These are phyloP conservation scores for Drosophila pruinosa DNA, from an alignment of 1,140 invertebrate genomes.

Conservation along the genomic window DNA sequence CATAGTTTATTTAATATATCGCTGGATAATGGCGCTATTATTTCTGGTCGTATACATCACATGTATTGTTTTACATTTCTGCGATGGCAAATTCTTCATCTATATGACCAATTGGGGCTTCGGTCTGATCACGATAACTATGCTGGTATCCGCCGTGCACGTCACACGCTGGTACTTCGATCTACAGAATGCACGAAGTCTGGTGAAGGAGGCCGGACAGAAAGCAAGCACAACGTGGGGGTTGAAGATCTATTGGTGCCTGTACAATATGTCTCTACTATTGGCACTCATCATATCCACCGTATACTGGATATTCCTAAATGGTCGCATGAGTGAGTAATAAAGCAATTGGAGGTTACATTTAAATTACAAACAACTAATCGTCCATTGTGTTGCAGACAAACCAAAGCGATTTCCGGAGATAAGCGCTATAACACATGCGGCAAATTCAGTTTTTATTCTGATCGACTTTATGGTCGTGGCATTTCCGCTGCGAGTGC, in stretches of 20 bases:
- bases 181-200: constrained; percentile 43
- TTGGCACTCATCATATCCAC: constrained; percentile 85
- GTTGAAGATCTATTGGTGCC: constrained; percentile 85
- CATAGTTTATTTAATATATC: constrained; percentile 84
- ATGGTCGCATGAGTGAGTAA: constrained; percentile 83
- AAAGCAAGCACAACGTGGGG: constrained; percentile 51
- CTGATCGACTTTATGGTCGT: constrained; percentile 88
- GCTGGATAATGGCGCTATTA: constrained; percentile 84
- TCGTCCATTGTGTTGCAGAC: constrained; percentile 41
- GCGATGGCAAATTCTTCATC: constrained; percentile 84
- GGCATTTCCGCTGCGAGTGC: constrained; percentile 87
- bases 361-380: constrained; percentile 5
- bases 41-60: constrained; percentile 84
- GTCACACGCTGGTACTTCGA: constrained; percentile 77
- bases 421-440: constrained; percentile 89
- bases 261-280: constrained; percentile 84
- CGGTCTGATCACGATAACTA: constrained; percentile 83
- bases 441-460: constrained; percentile 89
- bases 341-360: background rate
- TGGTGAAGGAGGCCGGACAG: constrained; percentile 58
- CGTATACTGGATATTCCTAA: constrained; percentile 86
- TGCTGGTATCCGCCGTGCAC: constrained; percentile 64
- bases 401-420: constrained; percentile 70
- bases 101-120: constrained; percentile 91
- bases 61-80: constrained; percentile 83